A percentile compares a stretch with the other conserved stretches of the same genome.
Conservation (phyloP, 2,888 invertebrate genomes). For the Andrena haemorrhoa region DNA sequence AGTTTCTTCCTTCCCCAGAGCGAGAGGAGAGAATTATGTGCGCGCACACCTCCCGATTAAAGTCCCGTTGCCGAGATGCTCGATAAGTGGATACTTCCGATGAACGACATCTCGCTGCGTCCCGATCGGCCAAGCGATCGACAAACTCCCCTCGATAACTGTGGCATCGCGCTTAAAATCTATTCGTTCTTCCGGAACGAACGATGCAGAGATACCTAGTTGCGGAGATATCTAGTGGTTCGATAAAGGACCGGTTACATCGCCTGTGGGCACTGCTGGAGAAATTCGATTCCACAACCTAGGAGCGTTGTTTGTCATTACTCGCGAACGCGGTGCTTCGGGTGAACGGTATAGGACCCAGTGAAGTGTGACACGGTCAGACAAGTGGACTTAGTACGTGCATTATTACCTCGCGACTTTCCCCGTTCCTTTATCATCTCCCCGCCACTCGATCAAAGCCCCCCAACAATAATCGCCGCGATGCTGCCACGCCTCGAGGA, state of each 20-base stretch:
- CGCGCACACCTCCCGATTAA: slow-evolving; percentile 51
- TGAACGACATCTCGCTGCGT: slow-evolving; percentile 31
- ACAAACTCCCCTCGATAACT: slow-evolving; percentile 67
- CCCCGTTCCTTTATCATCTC: no score
- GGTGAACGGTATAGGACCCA: background rate
- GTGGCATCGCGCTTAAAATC: slow-evolving; percentile 65
- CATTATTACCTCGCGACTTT: no score
- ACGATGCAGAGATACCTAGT: slow-evolving; percentile 37
- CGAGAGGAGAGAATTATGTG: slow-evolving; percentile 52
- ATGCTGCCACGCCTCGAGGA: no score
- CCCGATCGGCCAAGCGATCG: slow-evolving; percentile 36
- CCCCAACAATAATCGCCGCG: no score
- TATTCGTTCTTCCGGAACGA: slow-evolving; percentile 75
- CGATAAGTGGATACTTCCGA: slow-evolving; percentile 55
- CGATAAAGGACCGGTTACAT: slow-evolving; percentile 68
- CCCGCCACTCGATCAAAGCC: no score
- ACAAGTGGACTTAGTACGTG: no score
- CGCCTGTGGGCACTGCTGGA: background rate
- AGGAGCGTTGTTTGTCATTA: background rate
- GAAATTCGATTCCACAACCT: background rate
- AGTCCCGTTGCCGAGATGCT: slow-evolving; percentile 50
- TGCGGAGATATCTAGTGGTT: slow-evolving; percentile 61
- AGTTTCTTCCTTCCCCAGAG: background rate
- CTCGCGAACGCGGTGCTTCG: background rate
- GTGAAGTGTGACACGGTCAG: no score